Base-by-base conservation (phyloP, 2,888 invertebrate genomes). In the Hermaeophaga mercurialis region DNA sequence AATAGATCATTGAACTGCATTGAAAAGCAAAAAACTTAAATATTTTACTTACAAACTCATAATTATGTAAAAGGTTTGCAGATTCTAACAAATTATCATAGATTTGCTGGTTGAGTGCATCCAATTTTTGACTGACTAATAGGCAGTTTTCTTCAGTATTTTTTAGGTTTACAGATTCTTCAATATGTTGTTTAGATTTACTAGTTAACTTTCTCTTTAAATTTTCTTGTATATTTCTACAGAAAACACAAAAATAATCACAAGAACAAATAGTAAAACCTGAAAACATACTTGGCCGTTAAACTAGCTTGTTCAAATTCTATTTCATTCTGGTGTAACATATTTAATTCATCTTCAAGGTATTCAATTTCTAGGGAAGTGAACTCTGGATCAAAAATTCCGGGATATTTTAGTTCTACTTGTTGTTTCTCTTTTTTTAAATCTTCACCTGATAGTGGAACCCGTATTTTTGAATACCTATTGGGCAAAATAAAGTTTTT, bases 311-410 rank as follows among this genome's bases (percentile, higher is more conserved):
- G 53, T 44, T 65, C 59, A 28, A 64, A 34, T 33, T 53, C 34
- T 15, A 24, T 55, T 11, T 67, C 63, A 53, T 70, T 63, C 17
- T 65, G 63, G 36, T 63, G 53, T 9, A 64, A 52, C 4, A 67
- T 41, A 19, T 63, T 64, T 33, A 70, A 58, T 58, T 72, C 68
- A 48, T 69, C 63, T 60, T 70, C 63, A 33, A 70, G 48, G 18
- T 66, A 50, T 47, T 67, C 64, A 43, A 67, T 62, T 57, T 75
- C 70, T 7, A 67, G 52, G 11, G 47, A 33, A 61, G 69, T 73
- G 4, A 47, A 34, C 8, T 73, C 69, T 8, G 56, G 26, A 54
- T 73, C 66, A 19, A 72, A 68, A 34, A 74, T 64, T 22, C 63
- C 70, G 5, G 70, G 67, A 58, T 69, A 68, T 11, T 60, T 46